These are phyloP conservation scores for Aphelenchoides fujianensis DNA, from an alignment of 1,140 invertebrate species.

Conservation along the genomic window DNA sequence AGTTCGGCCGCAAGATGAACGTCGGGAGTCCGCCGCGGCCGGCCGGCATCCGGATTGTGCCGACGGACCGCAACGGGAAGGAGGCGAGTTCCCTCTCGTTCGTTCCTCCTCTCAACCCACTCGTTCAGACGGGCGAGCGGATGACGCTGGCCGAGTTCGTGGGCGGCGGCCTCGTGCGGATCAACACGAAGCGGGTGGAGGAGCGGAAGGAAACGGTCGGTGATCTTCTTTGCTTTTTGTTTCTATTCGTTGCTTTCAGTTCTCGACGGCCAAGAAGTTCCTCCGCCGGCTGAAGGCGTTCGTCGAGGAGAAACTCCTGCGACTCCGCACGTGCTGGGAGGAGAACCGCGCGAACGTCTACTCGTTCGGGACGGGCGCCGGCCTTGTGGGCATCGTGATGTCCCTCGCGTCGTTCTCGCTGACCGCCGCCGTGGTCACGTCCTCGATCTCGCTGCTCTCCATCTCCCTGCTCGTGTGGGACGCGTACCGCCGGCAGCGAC, in stretches of 20 bases:
- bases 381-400: neutral
- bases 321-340: neutral
- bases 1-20: neutral
- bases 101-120: neutral
- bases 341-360: neutral
- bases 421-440: neutral
- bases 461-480: neutral
- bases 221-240: neutral
- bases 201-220: neutral
- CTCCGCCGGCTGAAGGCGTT: neutral
- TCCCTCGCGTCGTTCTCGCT: neutral
- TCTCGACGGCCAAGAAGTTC: neutral
- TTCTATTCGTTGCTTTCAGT: neutral
- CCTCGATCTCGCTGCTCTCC: neutral
- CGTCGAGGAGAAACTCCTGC: neutral
- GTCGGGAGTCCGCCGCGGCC: neutral
- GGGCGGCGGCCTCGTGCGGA: neutral
- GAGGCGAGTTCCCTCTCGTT: neutral
- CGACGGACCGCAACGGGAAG: neutral
- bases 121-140: neutral
- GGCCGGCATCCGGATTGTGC: neutral
- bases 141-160: neutral
- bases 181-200: neutral
- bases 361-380: neutral
- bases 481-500: neutral